Base-by-base conservation (phyloP, 2,888 invertebrate genomes). In the Erebia palarica region DNA sequence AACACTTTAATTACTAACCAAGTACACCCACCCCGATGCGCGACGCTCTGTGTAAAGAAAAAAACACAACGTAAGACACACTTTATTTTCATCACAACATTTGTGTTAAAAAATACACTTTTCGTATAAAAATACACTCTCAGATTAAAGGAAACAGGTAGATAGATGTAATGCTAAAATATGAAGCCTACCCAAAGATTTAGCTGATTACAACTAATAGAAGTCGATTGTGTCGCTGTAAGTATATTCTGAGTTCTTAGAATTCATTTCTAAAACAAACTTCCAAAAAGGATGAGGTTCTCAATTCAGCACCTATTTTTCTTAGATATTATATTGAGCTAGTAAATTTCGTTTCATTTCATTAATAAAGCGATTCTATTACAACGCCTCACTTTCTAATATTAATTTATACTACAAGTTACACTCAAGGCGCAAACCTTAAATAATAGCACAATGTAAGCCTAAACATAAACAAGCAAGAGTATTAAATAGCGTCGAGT, bases 1-100 rank as follows among this genome's bases (percentile, higher is more conserved):
- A 73, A 81, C 21, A 70, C 42, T 27, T 60, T 51, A 75, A 80
- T 27, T 27, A 27, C 78, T 78, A 80, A 80, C 79, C 79, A 59
- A 63, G 49, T 65, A 66, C 75, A 75, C 72, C 75, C 73, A 72
- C 75, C 77, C 71, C 78, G 73, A 71, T 81, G 78, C 68, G 73
- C 80, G 70, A 73, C 80, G 78, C 82, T 80, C 84, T 84, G 82
- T 80, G 75, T 78, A 76, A 79, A 84, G 76, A 84, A 81, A 86
- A 7, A 85, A 84, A 78, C 78, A 84, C 79, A 76, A 77, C 74
- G 73, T 85, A 65, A 86, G 80, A 80, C 75, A 81, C 67, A 71
- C 51, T 80, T 81, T 80, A 81, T 81, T 80, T 68, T 57, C 70
- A 65, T 75, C 73, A 79, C 73, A 78, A 61, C 65, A 55, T 66